Base-by-base conservation (phyloP, 2,797 vertebrate species). In the Dicrostonyx torquatus region DNA sequence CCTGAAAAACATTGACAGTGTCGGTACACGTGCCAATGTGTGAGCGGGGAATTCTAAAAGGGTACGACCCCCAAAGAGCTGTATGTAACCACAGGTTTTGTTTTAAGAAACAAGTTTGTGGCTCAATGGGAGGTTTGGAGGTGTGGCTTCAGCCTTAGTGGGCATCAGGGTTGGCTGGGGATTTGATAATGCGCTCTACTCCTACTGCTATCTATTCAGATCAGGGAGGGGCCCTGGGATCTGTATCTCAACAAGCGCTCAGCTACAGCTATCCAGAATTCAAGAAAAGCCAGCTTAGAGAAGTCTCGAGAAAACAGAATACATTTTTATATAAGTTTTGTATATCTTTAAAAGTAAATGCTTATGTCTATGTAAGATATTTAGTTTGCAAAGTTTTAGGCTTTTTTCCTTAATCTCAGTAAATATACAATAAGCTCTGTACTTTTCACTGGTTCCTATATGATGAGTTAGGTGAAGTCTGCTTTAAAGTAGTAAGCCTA, bases 351-450 rank as follows among this genome's bases (percentile, higher is more conserved):
- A 87, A 55, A 43, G 43, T 60, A 31, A 93, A 26, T 4, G 22
- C 77, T 75, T 93, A 76, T 86, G 60, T 2, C 75, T 79, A 60
- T 31, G 10, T 76, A 29, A 62, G 34, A 40, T 53, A 66, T 79
- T 95, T 93, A 22, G 2, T 53, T 92, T 92, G 43, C 84, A 45
- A 89, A 91, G 43, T 87, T 85, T 37, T 80, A 11, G 13, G 24
- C 55, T 64, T 94, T 89, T 20, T 34, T 37, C 55, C 20, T 83
- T 90, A 91, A 53, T 82, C 17, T 50, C 89, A 48, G 48, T 96
- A 90, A 88, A 86, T 20, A 73, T 37, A 85, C 17, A 68, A 12
- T 11, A 48, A 78, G 40, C 43, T 40, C 3, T 58, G 7, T 58
- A 75, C 11, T 95, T 93, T 79, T 70, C 68, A 73, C 78, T 84